Base-by-base conservation (phyloP, 2,797 vertebrate genomes). In the Phylloscopus collybita region DNA sequence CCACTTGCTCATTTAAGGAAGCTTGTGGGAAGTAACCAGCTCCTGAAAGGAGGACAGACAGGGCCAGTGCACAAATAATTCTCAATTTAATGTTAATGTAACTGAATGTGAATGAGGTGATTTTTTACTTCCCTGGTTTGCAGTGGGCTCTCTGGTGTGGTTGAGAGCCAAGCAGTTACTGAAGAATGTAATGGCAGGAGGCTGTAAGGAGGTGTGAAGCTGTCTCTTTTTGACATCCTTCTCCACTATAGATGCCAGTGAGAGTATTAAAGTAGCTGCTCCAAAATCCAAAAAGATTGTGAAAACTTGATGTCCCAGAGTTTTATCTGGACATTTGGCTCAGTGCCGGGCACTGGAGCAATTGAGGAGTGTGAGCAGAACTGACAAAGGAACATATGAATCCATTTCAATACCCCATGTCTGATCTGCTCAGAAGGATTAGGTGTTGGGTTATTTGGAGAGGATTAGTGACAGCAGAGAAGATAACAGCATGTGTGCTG, bases 301-400 rank as follows among this genome's bases (percentile, higher is more conserved):
- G 60, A 76, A 85, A 94, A 93, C 16, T 40, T 80, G 83, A 90
- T 67, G 54, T 92, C 92, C 83, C 53, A 54, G 56, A 86, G 70
- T 73, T 94, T 80, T 54, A 85, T 60, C 61, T 50, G 22, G 49
- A 53, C 13, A 6, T 49, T 78, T 94, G 80, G 78, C 76, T 85
- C 32, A 13, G 23, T 86, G 69, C 62, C 90, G 61, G 80, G n/a
- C 29, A 15, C 30, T 74, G 69, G 62, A 85, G 44, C 53, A 30
- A 17, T 7, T 44, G 59, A 70, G 67, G 82, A 51, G 36, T 27
- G 20, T 88, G 56, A 92, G 71, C 54, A 83, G 78, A 81, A n/a
- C 54, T 88, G 95, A 56, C 87, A 93, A 80, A 80, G 18, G 57
- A 79, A 16, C 27, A 34, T 32, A 34, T 27, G 78, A 85, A 72